These are phyloP conservation scores for Melanotaenia pygmaea DNA, from an alignment of 2,797 vertebrate genomes.

Conservation along the genomic window DNA sequence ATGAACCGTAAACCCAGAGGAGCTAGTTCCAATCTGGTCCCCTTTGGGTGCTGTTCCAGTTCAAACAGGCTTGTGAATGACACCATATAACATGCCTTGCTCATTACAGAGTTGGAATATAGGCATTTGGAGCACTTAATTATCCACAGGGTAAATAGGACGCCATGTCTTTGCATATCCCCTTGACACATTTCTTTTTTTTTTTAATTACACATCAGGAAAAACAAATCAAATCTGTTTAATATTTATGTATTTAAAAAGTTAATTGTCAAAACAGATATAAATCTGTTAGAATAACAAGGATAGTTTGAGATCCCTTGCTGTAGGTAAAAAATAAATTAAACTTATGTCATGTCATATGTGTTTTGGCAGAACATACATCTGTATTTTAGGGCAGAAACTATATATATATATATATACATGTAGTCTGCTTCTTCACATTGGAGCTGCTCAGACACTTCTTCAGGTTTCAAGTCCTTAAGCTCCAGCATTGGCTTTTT, in stretches of 20 bases:
- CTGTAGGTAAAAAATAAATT: not conserved
- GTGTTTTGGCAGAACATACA: not conserved
- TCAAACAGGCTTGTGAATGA: conserved; percentile 42
- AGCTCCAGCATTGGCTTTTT: too few species aligned
- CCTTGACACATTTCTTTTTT: conserved; percentile 45
- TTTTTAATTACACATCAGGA: conserved; percentile 4
- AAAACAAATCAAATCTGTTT: not conserved
- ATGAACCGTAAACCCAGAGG: conserved; percentile 12
- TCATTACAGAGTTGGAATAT: conserved; percentile 43
- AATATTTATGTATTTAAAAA: not conserved
- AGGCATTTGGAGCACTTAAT: conserved; percentile 61
- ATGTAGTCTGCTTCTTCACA: too few species aligned
- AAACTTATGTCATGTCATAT: not conserved
- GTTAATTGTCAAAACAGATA: not conserved
- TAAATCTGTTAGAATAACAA: not conserved
- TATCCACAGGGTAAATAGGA: conserved; percentile 57
- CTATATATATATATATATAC: too few species aligned
- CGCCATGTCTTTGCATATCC: conserved; percentile 48
- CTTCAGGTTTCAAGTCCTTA: too few species aligned
- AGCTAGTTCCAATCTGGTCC: conserved; percentile 61
- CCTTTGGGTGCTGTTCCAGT: conserved; percentile 75
- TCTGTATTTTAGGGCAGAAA: not conserved
- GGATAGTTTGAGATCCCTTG: not conserved
- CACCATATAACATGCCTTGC: conserved; percentile 19
- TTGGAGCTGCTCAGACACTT: too few species aligned